Evolutionary conservation across 2,113 vertebrate species (phyloP).

Genomic region (Rhinopomastus cyanomelas): DNA sequence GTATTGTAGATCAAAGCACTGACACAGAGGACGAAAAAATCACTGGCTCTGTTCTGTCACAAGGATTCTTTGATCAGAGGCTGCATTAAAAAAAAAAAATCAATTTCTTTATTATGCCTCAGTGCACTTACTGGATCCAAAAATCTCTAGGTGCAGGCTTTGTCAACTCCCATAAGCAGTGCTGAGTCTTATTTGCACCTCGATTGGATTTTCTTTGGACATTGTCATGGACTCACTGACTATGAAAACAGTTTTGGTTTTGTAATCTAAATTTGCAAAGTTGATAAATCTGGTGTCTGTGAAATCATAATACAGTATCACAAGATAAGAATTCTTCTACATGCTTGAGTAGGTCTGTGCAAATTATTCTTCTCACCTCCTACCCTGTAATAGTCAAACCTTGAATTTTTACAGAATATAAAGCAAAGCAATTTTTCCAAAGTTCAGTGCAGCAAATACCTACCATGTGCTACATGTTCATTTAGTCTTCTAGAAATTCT

Average conservation of each 20-base stretch:
- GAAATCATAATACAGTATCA: background rate
- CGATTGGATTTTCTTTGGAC: slow-evolving; percentile 1
- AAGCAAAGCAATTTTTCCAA: background rate
- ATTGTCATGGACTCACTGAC: background rate
- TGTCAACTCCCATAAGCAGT: background rate
- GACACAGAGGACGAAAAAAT: slow-evolving; percentile 33
- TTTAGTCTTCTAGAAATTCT: background rate
- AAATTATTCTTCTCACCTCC: background rate
- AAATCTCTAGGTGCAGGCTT: background rate
- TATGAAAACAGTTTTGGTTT: background rate
- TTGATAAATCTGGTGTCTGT: background rate
- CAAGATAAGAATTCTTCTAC: background rate
- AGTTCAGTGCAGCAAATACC: background rate
- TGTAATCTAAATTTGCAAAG: background rate
- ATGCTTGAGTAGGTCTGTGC: background rate
- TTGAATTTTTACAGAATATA: background rate
- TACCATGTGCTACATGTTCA: background rate
- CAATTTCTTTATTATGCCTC: slow-evolving; percentile 43
- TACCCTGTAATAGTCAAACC: background rate
- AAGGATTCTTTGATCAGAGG: slow-evolving; percentile 45
- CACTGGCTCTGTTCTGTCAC: slow-evolving; percentile 14
- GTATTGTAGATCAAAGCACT: slow-evolving; percentile 65
- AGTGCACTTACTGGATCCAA: background rate
- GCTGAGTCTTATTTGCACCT: background rate
- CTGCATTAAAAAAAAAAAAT: background rate